Evolutionary conservation across 2,113 vertebrate genomes (phyloP), one percentile per base, ranked within the genome.

Genomic region (Hemichromis elongatus): DNA sequence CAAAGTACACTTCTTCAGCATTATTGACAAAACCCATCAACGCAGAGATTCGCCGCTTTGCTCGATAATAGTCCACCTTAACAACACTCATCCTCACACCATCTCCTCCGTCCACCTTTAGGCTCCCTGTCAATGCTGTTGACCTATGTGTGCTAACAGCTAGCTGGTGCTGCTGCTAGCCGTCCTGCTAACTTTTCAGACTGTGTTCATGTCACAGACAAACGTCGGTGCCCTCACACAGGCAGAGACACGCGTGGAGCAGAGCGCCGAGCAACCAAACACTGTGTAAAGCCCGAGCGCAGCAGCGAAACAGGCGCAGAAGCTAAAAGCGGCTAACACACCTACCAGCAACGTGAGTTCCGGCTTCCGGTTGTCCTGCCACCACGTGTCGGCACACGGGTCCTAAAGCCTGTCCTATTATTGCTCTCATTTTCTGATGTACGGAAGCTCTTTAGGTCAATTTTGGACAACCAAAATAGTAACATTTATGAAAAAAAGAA

Each of bases 321-420:
- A 70, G 35, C 26, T 30, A 37, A 45, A 11, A 50, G 14, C 66
- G 1, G 88, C 73, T 85, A 86, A 77, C 82, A 59, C 79, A 91
- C 92, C 61, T 91, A 92, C 93, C 89, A 47, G 81, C 83, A 86
- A 42, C 83, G 87, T 88, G 79, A 24, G 8, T 28, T 35, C 63
- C 75, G 42, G 2, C 81, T 90, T 90, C 88, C 84, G 83, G 89
- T 83, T 9, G 82, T 78, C 2, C 1, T 5, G 52, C 81, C 68
- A 83, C 53, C 56, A 85, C 47, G 33, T 2, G 75, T 2, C 55
- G 12, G 9, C 30, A 5, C 79, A 66, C 9, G 78, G 89, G 92
- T 91, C 90, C 73, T 90, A 84, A 77, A 82, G 26, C 3, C 82
- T 1, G 54, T 12, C 5, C 1, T 0, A 3, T 35, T 5, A 0